Percentiles rank a stretch among this genome's conserved stretches.
Evolutionary conservation across 2,888 invertebrate species (phyloP).

Genomic region (Corbicula japonica): DNA sequence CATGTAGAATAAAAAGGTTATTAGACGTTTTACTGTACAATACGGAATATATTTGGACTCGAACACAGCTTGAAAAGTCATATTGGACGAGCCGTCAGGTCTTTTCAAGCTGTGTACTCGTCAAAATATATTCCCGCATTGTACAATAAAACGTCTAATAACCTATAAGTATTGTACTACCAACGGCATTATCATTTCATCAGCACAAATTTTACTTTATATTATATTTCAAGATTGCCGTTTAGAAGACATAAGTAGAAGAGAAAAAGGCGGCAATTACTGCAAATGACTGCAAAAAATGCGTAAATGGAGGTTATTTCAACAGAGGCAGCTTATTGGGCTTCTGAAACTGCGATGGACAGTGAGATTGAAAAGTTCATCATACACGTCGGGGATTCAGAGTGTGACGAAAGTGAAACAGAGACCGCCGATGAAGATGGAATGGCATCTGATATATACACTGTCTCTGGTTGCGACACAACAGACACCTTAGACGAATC

Average conservation of each 20-base stretch:
- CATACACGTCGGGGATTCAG: not conserved
- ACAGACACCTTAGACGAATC: not conserved
- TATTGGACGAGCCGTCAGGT: too few relatives aligned
- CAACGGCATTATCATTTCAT: not conserved
- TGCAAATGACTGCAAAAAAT: not conserved
- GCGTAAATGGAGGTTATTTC: not conserved
- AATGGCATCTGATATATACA: too few relatives aligned
- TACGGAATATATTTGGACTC: too few relatives aligned
- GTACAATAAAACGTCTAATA: too few relatives aligned
- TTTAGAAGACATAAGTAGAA: not conserved
- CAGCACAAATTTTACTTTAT: not conserved
- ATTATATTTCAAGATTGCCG: not conserved
- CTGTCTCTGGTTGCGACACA: not conserved
- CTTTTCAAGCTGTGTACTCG: too few relatives aligned
- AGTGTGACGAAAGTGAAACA: not conserved
- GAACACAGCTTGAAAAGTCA: too few relatives aligned
- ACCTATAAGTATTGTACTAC: not conserved
- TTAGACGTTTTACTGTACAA: too few relatives aligned
- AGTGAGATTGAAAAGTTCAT: not conserved
- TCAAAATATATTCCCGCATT: too few relatives aligned
- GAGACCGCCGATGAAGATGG: constrained; percentile 2
- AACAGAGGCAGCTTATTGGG: not conserved
- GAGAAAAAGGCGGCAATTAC: not conserved
- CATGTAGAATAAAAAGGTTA: too few relatives aligned
- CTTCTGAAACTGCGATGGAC: not conserved